Percentiles rank a stretch among this genome's conserved stretches.
Conservation (phyloP, 2,888 invertebrate species). For the Marronus borbonicus region DNA sequence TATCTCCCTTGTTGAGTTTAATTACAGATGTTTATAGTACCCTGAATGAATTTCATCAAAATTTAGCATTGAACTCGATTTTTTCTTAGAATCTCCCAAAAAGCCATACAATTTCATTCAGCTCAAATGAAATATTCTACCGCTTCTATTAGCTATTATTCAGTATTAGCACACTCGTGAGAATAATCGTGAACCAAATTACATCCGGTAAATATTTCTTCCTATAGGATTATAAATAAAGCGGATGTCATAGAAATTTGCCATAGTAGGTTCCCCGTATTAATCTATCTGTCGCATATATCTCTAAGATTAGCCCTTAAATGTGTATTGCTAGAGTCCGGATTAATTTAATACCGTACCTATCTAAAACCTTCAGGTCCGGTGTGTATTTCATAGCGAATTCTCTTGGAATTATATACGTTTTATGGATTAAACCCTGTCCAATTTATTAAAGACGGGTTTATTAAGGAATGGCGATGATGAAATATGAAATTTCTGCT, state of each 20-base stretch:
- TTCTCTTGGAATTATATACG: slow-evolving; percentile 24
- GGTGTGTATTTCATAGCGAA: slow-evolving; percentile 31
- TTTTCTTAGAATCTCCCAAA: too few species aligned
- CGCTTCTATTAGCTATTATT: too few species aligned
- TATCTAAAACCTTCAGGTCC: slow-evolving; percentile 22
- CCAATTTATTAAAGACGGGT: slow-evolving; percentile 1
- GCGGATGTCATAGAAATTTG: not conserved
- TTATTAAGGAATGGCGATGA: slow-evolving; percentile 14
- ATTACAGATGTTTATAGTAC: too few species aligned
- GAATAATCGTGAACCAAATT: too few species aligned
- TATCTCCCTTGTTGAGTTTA: too few species aligned
- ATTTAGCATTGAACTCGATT: too few species aligned
- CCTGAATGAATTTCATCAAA: too few species aligned
- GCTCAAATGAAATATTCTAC: too few species aligned
- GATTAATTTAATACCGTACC: slow-evolving; percentile 33
- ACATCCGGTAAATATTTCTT: too few species aligned
- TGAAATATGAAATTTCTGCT: not conserved
- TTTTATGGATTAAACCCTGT: slow-evolving; percentile 20
- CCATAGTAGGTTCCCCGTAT: not conserved
- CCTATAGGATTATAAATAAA: not conserved
- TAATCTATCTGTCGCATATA: slow-evolving; percentile 26
- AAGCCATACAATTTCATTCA: too few species aligned
- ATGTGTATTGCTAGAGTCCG: slow-evolving; percentile 12
- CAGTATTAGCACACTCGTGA: too few species aligned
- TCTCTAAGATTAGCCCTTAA: slow-evolving; percentile 38